These are phyloP conservation scores for Sebastes nivosus DNA, from an alignment of 2,797 vertebrate species.

Conservation along the genomic window DNA sequence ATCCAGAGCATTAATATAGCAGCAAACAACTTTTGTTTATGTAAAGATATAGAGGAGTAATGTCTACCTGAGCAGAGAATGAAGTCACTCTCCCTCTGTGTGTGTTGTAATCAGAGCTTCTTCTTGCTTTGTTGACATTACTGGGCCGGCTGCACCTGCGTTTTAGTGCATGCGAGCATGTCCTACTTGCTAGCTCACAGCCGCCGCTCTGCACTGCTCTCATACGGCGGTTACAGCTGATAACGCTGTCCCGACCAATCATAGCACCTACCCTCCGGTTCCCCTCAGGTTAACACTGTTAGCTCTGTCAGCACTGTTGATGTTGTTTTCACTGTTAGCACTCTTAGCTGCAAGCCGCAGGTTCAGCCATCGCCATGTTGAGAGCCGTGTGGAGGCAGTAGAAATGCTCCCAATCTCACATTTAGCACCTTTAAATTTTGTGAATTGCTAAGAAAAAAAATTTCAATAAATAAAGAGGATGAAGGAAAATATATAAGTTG, in stretches of 20 bases:
- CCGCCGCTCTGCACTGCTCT: too few relatives aligned
- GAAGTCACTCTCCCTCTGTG: not conserved
- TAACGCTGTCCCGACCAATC: too few relatives aligned
- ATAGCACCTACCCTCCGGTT: too few relatives aligned
- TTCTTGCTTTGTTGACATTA: not conserved
- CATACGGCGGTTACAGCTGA: too few relatives aligned
- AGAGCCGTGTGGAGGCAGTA: not conserved
- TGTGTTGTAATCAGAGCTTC: not conserved
- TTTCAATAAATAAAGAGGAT: not conserved
- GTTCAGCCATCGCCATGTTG: not conserved
- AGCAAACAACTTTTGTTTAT: rapidly evolving
- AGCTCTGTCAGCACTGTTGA: not conserved
- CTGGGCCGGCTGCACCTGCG: too few relatives aligned
- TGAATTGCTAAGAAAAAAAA: not conserved
- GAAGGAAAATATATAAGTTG: not conserved
- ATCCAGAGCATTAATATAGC: not conserved
- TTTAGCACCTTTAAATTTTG: not conserved
- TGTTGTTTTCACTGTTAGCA: not conserved
- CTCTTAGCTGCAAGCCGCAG: not conserved
- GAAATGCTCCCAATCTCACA: not conserved
- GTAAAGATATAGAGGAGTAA: not conserved
- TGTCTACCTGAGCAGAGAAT: not conserved
- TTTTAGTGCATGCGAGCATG: too few relatives aligned
- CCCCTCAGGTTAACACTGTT: not conserved
- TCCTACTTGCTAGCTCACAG: too few relatives aligned